Evolutionary conservation across 2,113 vertebrate species (phyloP).

Genomic region (Monarcha castaneiventris): DNA sequence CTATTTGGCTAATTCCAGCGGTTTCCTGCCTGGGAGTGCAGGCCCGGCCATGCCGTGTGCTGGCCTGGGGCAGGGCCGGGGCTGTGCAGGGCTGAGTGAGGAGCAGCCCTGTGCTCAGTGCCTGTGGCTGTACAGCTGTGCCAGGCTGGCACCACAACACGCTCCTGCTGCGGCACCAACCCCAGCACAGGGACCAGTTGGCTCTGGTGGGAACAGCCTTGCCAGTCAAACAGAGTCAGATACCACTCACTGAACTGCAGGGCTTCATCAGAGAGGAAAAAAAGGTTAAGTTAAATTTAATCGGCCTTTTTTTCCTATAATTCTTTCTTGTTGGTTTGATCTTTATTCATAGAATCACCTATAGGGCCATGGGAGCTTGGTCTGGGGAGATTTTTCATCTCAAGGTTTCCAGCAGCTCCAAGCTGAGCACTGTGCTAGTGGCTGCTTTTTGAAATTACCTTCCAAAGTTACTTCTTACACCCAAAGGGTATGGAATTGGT

Average conservation of each 20-base stretch:
- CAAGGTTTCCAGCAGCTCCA: background rate
- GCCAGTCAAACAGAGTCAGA: background rate
- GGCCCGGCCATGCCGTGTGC: rapidly evolving
- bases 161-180: background rate
- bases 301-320: background rate
- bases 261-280: background rate
- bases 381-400: background rate
- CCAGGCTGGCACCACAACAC: background rate
- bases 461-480: background rate
- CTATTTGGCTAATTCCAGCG: background rate
- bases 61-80: background rate
- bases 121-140: background rate
- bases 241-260: background rate
- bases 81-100: background rate
- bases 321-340: background rate
- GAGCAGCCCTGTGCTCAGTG: background rate
- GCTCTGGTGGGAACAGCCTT: background rate
- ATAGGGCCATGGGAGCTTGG: background rate
- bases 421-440: background rate
- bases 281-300: background rate
- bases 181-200: rapidly evolving
- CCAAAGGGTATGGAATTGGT: background rate
- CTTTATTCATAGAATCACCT: background rate
- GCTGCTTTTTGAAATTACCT: background rate
- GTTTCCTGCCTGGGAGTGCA: background rate